These are phyloP conservation scores for Pegoplata infirma DNA, from an alignment of 2,888 invertebrate genomes.

Conservation along the genomic window DNA sequence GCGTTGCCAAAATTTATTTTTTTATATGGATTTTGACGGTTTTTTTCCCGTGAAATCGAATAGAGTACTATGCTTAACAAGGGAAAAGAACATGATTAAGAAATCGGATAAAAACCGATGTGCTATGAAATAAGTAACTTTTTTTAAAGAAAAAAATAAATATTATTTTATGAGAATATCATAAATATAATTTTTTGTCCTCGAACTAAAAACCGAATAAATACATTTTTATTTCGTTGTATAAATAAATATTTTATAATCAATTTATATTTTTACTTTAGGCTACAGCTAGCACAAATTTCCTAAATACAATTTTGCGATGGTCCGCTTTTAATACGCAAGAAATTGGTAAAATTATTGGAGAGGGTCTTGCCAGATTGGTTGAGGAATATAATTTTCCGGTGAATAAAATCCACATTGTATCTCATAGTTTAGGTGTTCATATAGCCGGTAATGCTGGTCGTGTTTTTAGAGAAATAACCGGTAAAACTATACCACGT, in stretches of 20 bases:
- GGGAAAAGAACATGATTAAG: too few species aligned
- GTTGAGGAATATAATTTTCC: constrained; percentile 57
- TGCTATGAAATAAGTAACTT: too few species aligned
- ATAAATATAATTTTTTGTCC: too few species aligned
- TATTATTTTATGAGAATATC: too few species aligned
- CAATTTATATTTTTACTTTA: not conserved
- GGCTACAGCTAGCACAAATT: constrained; percentile 57
- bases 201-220: not conserved
- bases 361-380: constrained; percentile 65
- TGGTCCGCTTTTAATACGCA: constrained; percentile 76
- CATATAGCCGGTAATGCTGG: constrained; percentile 72
- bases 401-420: constrained; percentile 68
- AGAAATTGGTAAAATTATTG: constrained; percentile 68
- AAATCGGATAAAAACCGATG: too few species aligned
- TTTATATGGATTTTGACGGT: too few species aligned
- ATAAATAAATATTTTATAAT: too few species aligned
- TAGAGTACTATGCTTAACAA: too few species aligned
- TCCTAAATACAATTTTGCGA: constrained; percentile 73
- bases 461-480: constrained; percentile 66
- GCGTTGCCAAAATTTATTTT: too few species aligned
- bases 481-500: constrained; percentile 67
- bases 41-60: too few species aligned
- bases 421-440: constrained; percentile 74
- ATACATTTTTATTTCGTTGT: not conserved
- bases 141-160: too few species aligned